Evolutionary conservation across 2,888 invertebrate genomes (phyloP), one percentile per base, ranked within the genome.

Genomic region (Spatulosminthurus flaviceps): DNA sequence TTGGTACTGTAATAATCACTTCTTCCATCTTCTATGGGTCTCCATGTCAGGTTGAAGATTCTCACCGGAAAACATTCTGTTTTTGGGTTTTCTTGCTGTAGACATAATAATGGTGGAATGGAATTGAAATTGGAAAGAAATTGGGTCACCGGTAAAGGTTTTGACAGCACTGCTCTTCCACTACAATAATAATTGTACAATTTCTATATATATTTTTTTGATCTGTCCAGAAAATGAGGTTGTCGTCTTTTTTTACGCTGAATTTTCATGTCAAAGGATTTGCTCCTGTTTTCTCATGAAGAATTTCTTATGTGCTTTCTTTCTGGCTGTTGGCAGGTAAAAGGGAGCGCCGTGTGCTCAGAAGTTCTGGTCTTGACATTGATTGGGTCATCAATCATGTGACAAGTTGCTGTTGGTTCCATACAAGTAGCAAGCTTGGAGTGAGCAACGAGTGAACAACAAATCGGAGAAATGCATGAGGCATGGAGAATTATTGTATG

Each of bases 381-480:
- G 72, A 72, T 72, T 72, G 72, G 72, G 41, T 72, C 72, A 72
- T 72, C 72, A 72, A 72, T 72, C 72, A 72, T 43, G 19, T 71
- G 71, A 42, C 71, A 71, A 71, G 71, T 72, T 43, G 21, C 26
- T 64, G 26, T 5, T 60, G 21, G 7, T 60, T 21, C 19, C 60
- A 7, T 34, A 4, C 4, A 34, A 4, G 4, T 5, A 51, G 16
- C 51, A 19, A 9, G 41, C 41, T 41, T 41, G 51, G 16, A 13
- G 4, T 2, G 51, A 13, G 51, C 19, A 19, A n/a, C 5, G 5
- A 19, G 7, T 51, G n/a, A 51, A 51, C 2, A 51, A 19, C 16
- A 51, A n/a, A n/a, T n/a, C n/a, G n/a, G n/a, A n/a, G n/a, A n/a
- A n/a, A n/a, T n/a, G n/a, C n/a, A n/a, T n/a, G n/a, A n/a, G n/a